Conservation (phyloP, 2,113 vertebrate species). For the Lepisosteus oculatus region DNA sequence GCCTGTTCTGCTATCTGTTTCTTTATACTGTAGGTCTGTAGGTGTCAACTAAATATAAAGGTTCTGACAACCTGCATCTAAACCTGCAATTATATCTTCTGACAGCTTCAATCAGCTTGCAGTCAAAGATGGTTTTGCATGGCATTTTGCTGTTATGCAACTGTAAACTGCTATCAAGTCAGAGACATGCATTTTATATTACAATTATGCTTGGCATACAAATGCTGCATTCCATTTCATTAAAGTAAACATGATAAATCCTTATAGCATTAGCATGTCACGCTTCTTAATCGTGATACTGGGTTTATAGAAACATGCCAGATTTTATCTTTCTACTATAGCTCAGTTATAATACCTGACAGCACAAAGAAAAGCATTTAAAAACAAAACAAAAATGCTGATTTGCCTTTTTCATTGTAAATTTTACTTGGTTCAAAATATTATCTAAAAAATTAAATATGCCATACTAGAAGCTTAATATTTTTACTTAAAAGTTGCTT, state of each 20-base stretch:
- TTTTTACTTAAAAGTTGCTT: too few relatives aligned
- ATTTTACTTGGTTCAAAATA: too few relatives aligned
- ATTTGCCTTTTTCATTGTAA: too few relatives aligned
- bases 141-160: background rate
- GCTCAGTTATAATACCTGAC: too few relatives aligned
- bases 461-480: too few relatives aligned
- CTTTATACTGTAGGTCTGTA: background rate
- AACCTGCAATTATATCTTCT: constrained; percentile 16
- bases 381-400: too few relatives aligned
- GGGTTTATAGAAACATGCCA: too few relatives aligned
- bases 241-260: background rate
- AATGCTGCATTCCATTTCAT: background rate
- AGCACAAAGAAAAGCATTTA: too few relatives aligned
- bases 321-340: too few relatives aligned
- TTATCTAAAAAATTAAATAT: too few relatives aligned
- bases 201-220: background rate
- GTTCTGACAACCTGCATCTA: constrained; percentile 12
- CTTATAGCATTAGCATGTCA: too few relatives aligned
- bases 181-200: background rate
- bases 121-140: background rate
- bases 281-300: too few relatives aligned
- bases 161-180: constrained; percentile 3
- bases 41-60: background rate
- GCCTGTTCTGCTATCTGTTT: background rate
- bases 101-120: constrained; percentile 12